phyloP scores from a whole-genome alignment of 2,888 invertebrate genomes.

The Netelia inedita region DNA sequence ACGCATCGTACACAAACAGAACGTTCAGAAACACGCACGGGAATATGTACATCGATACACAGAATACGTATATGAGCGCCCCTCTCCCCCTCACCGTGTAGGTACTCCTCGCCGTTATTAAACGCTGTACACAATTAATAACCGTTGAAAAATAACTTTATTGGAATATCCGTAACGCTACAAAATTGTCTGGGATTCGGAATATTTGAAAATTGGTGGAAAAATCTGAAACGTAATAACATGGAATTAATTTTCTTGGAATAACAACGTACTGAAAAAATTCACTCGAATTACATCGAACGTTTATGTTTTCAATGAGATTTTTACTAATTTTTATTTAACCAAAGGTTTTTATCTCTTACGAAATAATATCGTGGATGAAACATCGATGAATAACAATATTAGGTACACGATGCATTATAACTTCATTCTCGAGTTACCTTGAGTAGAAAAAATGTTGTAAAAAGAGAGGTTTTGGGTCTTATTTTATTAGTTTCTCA shows the following conservation, averaged over 20 bases:
- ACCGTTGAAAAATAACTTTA: no score
- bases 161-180: no score
- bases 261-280: not conserved
- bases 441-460: no score
- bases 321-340: not conserved
- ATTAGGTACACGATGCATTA: not conserved
- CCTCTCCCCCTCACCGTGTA: not conserved
- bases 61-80: not conserved
- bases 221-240: not conserved
- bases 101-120: not conserved
- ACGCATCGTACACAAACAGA: slow-evolving; percentile 3
- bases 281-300: no score
- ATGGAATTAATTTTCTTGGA: not conserved
- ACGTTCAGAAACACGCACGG: not conserved
- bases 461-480: no score
- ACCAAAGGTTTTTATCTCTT: not conserved
- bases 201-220: not conserved
- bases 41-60: not conserved
- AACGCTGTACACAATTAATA: not conserved
- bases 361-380: not conserved
- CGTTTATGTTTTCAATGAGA: not conserved
- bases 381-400: slow-evolving; percentile 3
- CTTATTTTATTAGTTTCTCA: no score
- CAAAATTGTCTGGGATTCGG: no score
- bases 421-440: no score